These are phyloP conservation scores for Drosophila subsilvestris DNA, from an alignment of 2,888 invertebrate species.

Conservation along the genomic window DNA sequence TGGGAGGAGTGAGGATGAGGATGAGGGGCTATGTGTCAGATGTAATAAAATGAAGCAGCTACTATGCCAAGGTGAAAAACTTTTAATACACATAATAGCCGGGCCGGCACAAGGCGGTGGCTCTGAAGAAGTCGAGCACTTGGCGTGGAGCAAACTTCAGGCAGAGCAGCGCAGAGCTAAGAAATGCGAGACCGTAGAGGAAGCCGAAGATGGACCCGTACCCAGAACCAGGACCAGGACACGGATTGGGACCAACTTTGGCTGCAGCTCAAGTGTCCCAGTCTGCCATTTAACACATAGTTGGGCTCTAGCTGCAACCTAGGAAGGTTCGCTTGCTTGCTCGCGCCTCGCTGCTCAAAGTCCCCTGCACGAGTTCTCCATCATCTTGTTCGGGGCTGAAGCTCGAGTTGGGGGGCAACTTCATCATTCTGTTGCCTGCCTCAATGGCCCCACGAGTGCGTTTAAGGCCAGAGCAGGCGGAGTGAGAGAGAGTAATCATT, in stretches of 20 bases:
- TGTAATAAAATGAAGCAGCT: constrained; percentile 74
- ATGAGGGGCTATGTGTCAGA: constrained; percentile 57
- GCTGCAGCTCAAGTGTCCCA: constrained; percentile 77
- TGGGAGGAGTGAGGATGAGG: not conserved
- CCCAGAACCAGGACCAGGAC: not conserved
- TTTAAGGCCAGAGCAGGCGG: constrained; percentile 57
- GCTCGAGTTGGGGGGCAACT: constrained; percentile 45
- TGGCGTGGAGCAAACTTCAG: constrained; percentile 20
- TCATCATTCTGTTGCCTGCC: constrained; percentile 62
- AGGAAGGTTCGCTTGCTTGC: not conserved
- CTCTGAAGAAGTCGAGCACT: constrained; percentile 52
- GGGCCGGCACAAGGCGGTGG: constrained; percentile 36
- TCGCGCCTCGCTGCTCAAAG: not conserved
- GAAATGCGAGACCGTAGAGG: constrained; percentile 64
- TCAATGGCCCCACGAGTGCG: constrained; percentile 68
- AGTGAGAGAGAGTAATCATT: constrained; percentile 29
- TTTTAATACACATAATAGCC: constrained; percentile 79
- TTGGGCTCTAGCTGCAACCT: constrained; percentile 6
- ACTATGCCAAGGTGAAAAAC: constrained; percentile 64
- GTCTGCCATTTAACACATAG: constrained; percentile 77
- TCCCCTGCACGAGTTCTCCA: constrained; percentile 20
- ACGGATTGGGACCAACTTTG: constrained; percentile 64
- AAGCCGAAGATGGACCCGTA: constrained; percentile 42
- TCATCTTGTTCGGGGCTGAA: constrained; percentile 44
- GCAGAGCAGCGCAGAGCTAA: constrained; percentile 29